A percentile compares a stretch with the other conserved stretches of the same genome.
Evolutionary conservation across 2,113 vertebrate genomes (phyloP).

Genomic region (Cyprinodon brontotheroides): DNA sequence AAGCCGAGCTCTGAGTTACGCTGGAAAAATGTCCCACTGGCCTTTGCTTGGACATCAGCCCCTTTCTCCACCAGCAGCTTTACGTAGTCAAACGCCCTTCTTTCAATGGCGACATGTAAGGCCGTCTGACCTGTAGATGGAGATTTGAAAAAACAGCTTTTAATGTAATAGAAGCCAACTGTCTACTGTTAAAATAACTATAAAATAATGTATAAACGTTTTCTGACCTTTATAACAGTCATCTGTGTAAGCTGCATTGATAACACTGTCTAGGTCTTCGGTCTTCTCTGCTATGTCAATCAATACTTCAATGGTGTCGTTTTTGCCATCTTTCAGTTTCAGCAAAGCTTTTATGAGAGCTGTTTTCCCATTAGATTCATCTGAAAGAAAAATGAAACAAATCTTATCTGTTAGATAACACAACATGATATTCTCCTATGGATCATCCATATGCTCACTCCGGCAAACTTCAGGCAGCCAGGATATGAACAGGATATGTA

Average conservation of each 20-base stretch:
- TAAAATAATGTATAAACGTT: background rate
- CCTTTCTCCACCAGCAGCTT: conserved; percentile 86
- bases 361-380: conserved; percentile 86
- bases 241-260: conserved; percentile 86
- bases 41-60: conserved; percentile 87
- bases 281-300: conserved; percentile 86
- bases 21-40: conserved; percentile 89
- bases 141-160: no score
- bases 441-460: no score
- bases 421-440: no score
- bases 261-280: conserved; percentile 80
- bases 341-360: conserved; percentile 88
- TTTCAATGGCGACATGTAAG: conserved; percentile 88
- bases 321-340: conserved; percentile 83
- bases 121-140: conserved; percentile 84
- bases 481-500: no score
- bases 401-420: no score
- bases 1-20: conserved; percentile 82
- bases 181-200: background rate
- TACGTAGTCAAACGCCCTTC: conserved; percentile 84
- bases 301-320: conserved; percentile 83
- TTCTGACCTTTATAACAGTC: conserved; percentile 83
- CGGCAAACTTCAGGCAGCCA: no score
- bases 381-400: conserved; percentile 55
- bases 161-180: background rate